phyloP scores from a whole-genome alignment of 2,113 vertebrate species.

The Butorides virescens region DNA sequence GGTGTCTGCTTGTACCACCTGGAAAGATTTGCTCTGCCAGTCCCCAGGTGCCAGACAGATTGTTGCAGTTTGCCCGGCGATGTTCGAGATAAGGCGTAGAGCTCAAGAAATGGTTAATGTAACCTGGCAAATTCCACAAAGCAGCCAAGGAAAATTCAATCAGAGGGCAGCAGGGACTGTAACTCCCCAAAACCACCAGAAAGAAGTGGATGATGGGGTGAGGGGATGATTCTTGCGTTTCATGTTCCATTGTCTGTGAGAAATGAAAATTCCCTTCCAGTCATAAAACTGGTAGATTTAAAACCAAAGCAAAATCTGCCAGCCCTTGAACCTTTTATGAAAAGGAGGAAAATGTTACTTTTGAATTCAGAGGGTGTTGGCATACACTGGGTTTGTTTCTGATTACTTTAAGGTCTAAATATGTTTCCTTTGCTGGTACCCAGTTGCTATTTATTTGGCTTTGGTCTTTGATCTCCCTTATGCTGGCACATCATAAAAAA shows the following conservation, averaged over 20 bases:
- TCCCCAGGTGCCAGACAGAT: constrained; percentile 67
- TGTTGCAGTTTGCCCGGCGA: constrained; percentile 63
- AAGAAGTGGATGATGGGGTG: background rate
- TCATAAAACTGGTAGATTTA: constrained; percentile 14
- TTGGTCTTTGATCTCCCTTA: constrained; percentile 81
- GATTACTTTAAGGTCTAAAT: constrained; percentile 79
- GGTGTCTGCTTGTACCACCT: constrained; percentile 58
- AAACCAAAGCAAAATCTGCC: constrained; percentile 52
- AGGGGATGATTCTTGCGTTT: background rate
- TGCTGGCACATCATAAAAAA: constrained; percentile 86
- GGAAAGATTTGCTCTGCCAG: constrained; percentile 72
- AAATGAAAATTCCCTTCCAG: constrained; percentile 1
- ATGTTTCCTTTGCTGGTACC: constrained; percentile 78
- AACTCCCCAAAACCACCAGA: background rate
- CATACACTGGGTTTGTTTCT: constrained; percentile 78
- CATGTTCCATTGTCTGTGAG: background rate
- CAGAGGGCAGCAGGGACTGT: background rate
- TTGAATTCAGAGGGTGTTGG: constrained; percentile 65
- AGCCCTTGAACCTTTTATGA: constrained; percentile 62
- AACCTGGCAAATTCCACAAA: constrained; percentile 69
- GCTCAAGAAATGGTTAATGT: constrained; percentile 66
- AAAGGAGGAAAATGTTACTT: constrained; percentile 65
- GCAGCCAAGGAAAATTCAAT: constrained; percentile 69
- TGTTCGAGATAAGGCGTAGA: constrained; percentile 71
- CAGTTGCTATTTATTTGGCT: constrained; percentile 84